Evolutionary conservation across 2,797 vertebrate species (phyloP).

Genomic region (Podargus strigoides): DNA sequence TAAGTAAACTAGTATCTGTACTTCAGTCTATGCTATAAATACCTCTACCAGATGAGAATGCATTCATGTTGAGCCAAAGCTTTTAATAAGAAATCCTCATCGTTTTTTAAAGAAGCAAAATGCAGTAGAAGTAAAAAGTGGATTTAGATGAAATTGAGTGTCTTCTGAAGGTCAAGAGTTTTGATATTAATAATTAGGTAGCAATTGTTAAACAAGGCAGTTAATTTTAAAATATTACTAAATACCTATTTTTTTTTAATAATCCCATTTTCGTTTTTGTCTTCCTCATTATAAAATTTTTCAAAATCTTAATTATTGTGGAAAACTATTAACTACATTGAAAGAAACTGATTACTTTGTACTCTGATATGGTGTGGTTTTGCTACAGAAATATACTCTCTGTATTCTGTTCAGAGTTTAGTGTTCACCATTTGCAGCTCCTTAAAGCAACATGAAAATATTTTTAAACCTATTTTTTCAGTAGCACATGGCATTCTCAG

Average conservation of each 20-base stretch:
- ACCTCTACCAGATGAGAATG: background rate
- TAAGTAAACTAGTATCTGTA: background rate
- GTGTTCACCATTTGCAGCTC: background rate
- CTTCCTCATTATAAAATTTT: background rate
- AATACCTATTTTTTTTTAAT: background rate
- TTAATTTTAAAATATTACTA: background rate
- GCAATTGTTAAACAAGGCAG: background rate
- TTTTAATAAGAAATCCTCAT: background rate
- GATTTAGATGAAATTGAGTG: background rate
- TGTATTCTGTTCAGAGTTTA: background rate
- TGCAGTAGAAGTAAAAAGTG: background rate
- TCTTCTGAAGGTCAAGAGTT: background rate
- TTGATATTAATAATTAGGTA: background rate
- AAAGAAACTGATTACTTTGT: background rate
- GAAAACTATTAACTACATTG: background rate
- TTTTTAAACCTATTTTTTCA: background rate
- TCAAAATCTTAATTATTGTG: background rate
- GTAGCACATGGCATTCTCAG: fast-evolving
- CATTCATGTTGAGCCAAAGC: background rate
- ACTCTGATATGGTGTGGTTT: background rate
- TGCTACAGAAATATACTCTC: background rate
- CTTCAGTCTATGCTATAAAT: background rate
- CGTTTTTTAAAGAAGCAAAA: background rate
- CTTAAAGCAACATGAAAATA: background rate
- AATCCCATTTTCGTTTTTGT: background rate